phyloP scores from a whole-genome alignment of 30 jellyfish, hydroid and myxozoan genomes.

The Chrysaora quinquecirrha region DNA sequence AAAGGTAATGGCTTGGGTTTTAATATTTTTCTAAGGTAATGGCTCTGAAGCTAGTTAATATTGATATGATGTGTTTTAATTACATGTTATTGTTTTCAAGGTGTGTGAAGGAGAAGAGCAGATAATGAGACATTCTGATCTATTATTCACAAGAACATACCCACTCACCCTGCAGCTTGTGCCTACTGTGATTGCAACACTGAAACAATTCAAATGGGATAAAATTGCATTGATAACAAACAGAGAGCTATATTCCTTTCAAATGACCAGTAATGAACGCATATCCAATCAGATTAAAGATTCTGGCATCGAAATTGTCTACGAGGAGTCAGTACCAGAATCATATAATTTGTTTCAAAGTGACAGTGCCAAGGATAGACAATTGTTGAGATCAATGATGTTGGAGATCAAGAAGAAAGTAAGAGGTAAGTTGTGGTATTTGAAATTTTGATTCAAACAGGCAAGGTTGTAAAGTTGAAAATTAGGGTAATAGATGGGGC shows the following conservation, averaged over 20 bases:
- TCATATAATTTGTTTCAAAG: background rate
- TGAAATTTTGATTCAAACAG: too few species aligned
- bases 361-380: background rate
- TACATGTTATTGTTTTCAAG: too few species aligned
- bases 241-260: slow-evolving; percentile 8
- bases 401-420: slow-evolving; percentile 20
- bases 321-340: slow-evolving; percentile 11
- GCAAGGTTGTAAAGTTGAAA: too few species aligned
- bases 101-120: background rate
- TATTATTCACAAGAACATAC: slow-evolving; percentile 87
- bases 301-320: slow-evolving; percentile 28
- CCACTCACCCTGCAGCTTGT: slow-evolving; percentile 84
- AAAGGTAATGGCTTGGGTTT: too few species aligned
- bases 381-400: background rate
- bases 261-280: slow-evolving; percentile 6
- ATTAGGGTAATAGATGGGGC: too few species aligned
- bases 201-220: slow-evolving; percentile 74
- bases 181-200: slow-evolving; percentile 78
- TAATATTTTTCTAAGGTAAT: too few species aligned
- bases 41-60: too few species aligned
- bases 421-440: slow-evolving; percentile 69
- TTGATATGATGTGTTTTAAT: too few species aligned
- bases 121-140: slow-evolving; percentile 29
- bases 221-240: slow-evolving; percentile 57
- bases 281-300: slow-evolving; percentile 19